These are phyloP conservation scores for Thamnaconus septentrionalis DNA, from an alignment of 2,113 vertebrate genomes.

Conservation along the genomic window DNA sequence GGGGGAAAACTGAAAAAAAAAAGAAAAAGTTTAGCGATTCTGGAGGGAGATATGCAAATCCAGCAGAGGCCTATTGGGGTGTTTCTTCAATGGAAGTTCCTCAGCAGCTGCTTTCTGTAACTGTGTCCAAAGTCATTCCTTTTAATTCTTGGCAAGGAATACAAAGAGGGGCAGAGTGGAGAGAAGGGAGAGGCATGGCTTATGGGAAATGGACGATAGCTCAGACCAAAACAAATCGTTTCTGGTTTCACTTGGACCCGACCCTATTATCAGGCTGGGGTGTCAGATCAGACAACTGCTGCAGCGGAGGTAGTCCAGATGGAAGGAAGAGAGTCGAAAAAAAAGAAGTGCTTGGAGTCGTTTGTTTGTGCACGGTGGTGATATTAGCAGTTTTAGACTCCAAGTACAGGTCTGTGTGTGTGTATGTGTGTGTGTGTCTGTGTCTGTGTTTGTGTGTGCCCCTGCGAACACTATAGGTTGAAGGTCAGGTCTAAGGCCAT, in stretches of 20 bases:
- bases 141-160: constrained; percentile 75
- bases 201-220: constrained; percentile 73
- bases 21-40: constrained; percentile 64
- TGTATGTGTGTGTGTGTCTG: constrained; percentile 13
- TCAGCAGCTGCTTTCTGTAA: constrained; percentile 77
- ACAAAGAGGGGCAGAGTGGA: constrained; percentile 67
- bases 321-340: constrained; percentile 21
- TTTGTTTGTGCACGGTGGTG: constrained; percentile 35
- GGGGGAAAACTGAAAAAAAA: too few species aligned
- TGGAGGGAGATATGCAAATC: constrained; percentile 77
- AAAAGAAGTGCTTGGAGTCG: constrained; percentile 28
- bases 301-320: constrained; percentile 65
- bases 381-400: constrained; percentile 20
- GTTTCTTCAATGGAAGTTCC: constrained; percentile 62
- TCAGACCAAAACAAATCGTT: constrained; percentile 75
- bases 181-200: constrained; percentile 72
- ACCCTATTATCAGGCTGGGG: constrained; percentile 69
- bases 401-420: constrained; percentile 9
- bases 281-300: constrained; percentile 73
- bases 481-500: constrained; percentile 71
- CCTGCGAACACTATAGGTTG: constrained; percentile 56
- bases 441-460: constrained; percentile 4
- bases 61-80: constrained; percentile 59
- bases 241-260: constrained; percentile 72
- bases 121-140: constrained; percentile 70